Conservation (phyloP, 2,888 invertebrate species). For the Cryptus viduatorius region DNA sequence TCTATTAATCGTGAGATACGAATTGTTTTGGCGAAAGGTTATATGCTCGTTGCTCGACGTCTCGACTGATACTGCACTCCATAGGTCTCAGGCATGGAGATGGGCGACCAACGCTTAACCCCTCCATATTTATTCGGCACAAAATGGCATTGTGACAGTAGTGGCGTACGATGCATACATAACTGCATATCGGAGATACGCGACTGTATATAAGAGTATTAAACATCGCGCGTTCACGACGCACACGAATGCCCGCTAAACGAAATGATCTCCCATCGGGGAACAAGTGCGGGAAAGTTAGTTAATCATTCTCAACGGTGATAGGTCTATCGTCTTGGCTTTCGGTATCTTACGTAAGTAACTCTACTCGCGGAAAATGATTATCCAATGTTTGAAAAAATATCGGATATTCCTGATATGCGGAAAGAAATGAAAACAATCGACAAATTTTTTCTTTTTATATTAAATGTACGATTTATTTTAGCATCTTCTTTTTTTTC, state of each 20-base stretch:
- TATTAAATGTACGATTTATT: slow-evolving; percentile 85
- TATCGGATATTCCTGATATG: neutral
- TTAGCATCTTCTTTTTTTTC: slow-evolving; percentile 75
- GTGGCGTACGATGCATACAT: too few relatives aligned
- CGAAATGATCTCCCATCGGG: too few relatives aligned
- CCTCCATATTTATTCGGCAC: too few relatives aligned
- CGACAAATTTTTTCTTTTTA: slow-evolving; percentile 67
- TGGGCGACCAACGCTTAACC: too few relatives aligned
- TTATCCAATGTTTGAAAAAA: neutral
- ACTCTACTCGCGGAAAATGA: neutral
- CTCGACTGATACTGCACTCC: slow-evolving; percentile 39
- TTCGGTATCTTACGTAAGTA: slow-evolving; percentile 1
- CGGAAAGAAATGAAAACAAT: neutral
- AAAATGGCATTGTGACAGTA: too few relatives aligned
- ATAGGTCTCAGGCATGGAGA: neutral
- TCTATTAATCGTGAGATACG: slow-evolving; percentile 6
- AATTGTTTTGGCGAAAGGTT: neutral
- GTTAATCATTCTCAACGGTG: slow-evolving; percentile 5
- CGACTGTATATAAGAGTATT: too few relatives aligned
- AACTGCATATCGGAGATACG: too few relatives aligned
- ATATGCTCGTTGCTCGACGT: slow-evolving; percentile 20
- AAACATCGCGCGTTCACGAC: too few relatives aligned
- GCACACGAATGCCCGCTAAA: neutral
- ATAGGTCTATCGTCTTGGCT: neutral
- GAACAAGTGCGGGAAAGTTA: too few relatives aligned